A percentile compares a stretch with the other conserved stretches of the same genome.
Conservation (phyloP, 2,888 invertebrate species). For the Alloplasta piceator region DNA sequence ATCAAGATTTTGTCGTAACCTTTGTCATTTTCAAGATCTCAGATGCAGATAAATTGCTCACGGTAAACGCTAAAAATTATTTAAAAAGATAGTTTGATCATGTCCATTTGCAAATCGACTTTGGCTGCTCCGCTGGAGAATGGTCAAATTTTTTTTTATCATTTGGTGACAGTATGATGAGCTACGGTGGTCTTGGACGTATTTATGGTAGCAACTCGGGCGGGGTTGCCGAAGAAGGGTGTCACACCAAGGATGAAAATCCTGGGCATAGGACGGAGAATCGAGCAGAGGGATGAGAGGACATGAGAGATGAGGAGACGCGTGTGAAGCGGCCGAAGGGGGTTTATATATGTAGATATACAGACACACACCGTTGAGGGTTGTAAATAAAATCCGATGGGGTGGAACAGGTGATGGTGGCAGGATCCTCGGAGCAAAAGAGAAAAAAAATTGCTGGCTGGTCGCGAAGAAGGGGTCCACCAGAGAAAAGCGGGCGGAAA, state of each 20-base stretch:
- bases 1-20: too few species aligned
- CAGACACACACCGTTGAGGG: conserved; percentile 58
- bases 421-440: conserved; percentile 73
- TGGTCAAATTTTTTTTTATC: conserved; percentile 29
- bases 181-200: conserved; percentile 60
- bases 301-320: neutral
- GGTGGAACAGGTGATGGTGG: conserved; percentile 77
- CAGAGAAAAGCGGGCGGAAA: conserved; percentile 54
- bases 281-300: neutral
- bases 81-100: too few species aligned
- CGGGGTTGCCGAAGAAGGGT: conserved; percentile 26
- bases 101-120: too few species aligned
- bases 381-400: conserved; percentile 76
- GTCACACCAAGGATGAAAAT: neutral
- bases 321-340: too few species aligned
- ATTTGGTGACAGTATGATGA: conserved; percentile 16
- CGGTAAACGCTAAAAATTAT: too few species aligned
- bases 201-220: conserved; percentile 69
- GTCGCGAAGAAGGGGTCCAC: conserved; percentile 41
- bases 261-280: neutral
- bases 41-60: too few species aligned
- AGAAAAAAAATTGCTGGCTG: conserved; percentile 61
- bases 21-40: too few species aligned
- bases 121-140: too few species aligned
- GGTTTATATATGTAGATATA: conserved; percentile 14